Base-by-base conservation (phyloP, 2,797 vertebrate species). In the Mormyrops boulengeri region DNA sequence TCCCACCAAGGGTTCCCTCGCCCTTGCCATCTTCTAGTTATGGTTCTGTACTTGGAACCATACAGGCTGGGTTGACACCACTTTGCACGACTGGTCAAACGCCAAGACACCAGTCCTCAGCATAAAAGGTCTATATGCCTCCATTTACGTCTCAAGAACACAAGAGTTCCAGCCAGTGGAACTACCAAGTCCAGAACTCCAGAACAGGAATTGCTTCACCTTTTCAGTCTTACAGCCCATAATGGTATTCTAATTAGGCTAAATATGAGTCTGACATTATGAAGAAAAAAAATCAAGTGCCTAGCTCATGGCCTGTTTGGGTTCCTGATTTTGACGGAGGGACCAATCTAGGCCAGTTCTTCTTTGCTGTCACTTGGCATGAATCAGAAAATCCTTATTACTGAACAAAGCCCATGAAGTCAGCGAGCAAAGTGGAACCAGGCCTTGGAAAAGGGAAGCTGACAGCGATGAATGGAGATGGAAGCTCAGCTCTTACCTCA, bases 401-500 rank as follows among this genome's bases (percentile, higher is more conserved):
- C 5, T 7, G 38, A 44, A 80, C 14, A 44, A 44, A 44, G 6
- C 4, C 38, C 1, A 14, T 47, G 2, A 14, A 49, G 0, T 77
- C 50, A 50, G n/a, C 1, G 41, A 49, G 44, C 49, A 66, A 34
- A 30, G 44, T 55, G 85, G 49, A 30, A 53, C 0, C 22, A 52
- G 11, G 30, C 12, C 11, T 7, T 84, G 34, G 52, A 84, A 2
- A 26, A 7, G 73, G 22, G 19, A 73, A 86, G 47, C 26, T 17
- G 49, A 86, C n/a, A 3, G 49, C 7, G 60, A 66, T 11, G 2
- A 4, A 73, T 22, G n/a, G 22, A 88, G 6, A 34, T 11, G 17
- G 2, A 41, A 1, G 30, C 8, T 62, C n/a, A 49, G 30, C 52
- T 85, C 94, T 91, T 93, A 99, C 98, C 98, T 97, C 88, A 99